phyloP scores from a whole-genome alignment of 2,888 invertebrate species.

The Octonoba sinensis region DNA sequence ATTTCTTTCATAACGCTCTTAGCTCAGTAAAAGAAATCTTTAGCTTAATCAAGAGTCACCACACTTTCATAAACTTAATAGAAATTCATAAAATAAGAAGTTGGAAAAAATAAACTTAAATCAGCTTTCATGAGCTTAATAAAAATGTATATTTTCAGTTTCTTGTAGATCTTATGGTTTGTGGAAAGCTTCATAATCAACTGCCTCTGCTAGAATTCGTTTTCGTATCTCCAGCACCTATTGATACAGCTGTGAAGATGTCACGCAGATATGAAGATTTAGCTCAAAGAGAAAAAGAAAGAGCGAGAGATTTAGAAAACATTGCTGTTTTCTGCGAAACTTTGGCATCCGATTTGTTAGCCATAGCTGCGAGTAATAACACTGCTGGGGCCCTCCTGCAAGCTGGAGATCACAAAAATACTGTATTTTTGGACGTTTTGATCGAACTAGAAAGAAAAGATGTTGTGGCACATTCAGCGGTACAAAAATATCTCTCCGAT shows the following conservation, averaged over 20 bases:
- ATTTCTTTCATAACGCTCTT: too few relatives aligned
- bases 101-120: too few relatives aligned
- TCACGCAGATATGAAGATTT: conserved; percentile 83
- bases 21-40: too few relatives aligned
- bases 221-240: conserved; percentile 96
- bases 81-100: too few relatives aligned
- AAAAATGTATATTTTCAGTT: conserved; percentile 75
- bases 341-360: conserved; percentile 96
- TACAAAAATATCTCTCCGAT: conserved; percentile 82
- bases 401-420: conserved; percentile 92
- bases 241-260: conserved; percentile 97
- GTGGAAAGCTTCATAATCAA: conserved; percentile 83
- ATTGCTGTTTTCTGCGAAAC: conserved; percentile 96
- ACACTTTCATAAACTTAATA: too few relatives aligned
- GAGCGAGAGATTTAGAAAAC: conserved; percentile 94
- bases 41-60: too few relatives aligned
- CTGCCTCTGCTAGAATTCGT: conserved; percentile 98
- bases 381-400: conserved; percentile 94
- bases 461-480: conserved; percentile 93
- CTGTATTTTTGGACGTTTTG: conserved; percentile 94
- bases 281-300: conserved; percentile 88
- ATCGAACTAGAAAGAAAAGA: conserved; percentile 99
- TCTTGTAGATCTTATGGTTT: conserved; percentile 97
- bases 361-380: conserved; percentile 92
- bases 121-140: too few relatives aligned